Base-by-base conservation (phyloP, 1,140 invertebrate species). In the Octopus sinensis region DNA sequence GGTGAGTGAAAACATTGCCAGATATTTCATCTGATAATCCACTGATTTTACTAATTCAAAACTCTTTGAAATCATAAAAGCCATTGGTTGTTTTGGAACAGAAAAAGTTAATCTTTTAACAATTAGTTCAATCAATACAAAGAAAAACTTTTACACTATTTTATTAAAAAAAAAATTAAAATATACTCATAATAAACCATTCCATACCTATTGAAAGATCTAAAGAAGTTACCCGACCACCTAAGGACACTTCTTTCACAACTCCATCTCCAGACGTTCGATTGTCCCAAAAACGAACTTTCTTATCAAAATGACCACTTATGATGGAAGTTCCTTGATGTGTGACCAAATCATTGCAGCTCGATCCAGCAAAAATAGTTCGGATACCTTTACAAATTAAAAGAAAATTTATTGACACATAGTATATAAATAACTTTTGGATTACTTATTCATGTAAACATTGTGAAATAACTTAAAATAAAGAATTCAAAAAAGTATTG, bases 301-400 rank as follows among this genome's bases (percentile, higher is more conserved):
- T 94, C 91, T 98, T 98, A 92, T 99, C 98, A 91, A 96, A 98
- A 92, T 99, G 98, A 17, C 97, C 97, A 86, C 97, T 98, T 83
- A 99, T 97, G 83, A 99, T 96, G 51, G 95, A 96, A 13, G 95
- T 95, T 4, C 96, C 96, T 3, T 95, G 93, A 71, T 95, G 94
- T 79, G 95, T 96, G 54, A 98, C 96, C 43, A 99, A 91, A 92
- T 99, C 98, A 90, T 98, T 97, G 90, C 97, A 98, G 88, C 95
- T 96, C 9, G 97, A 98, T 30, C 96, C 97, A 81, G 97, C 96
- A 90, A 99, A 99, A 91, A 98, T 97, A 3, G 98, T 99, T 90
- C 96, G 95, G 84, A 96, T 94, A 92, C 96, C 96, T 96, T 43
- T 43, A 91, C 23, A 84, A 84, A 83, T 75, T 82, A 53, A 83